Base-by-base conservation (phyloP, 1,140 invertebrate genomes). In the Trichoplusia ni region DNA sequence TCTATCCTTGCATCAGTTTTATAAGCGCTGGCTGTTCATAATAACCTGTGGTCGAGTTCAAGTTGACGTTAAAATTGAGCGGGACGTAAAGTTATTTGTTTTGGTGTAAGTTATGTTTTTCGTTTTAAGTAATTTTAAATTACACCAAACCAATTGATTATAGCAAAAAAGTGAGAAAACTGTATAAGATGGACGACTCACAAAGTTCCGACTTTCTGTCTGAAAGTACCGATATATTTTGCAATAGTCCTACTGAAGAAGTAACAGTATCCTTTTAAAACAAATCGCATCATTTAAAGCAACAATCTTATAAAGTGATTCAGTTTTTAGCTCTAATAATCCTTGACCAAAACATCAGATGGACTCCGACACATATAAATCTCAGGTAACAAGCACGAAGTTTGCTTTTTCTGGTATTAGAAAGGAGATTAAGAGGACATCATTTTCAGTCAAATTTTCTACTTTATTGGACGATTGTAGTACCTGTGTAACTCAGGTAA, bases 401-500 rank as follows among this genome's bases (percentile, higher is more conserved):
- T 42, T 46, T 40, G 31, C 69, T n/a, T 51, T 67, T 16, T 27
- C 19, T 19, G 51, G 3, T 27, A 27, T 59, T 19, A 13, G 9
- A 11, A 58, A 51, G 29, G 64, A 49, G 46, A 53, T 62, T 54
- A 69, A 58, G 4, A 72, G 60, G 19, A 27, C 60, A 2, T 46
- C 54, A 0, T 68, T 73, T 72, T 27, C 44, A 19, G 16, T 47
- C 31, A 40, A 72, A 8, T 82, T 81, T 42, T 44, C 63, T n/a
- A 60, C 49, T 53, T 49, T 77, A 9, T 56, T 88, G 33, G 59
- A 73, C 38, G 78, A 88, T 44, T 82, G 79, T 63, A 38, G 54
- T 19, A 37, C 14, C 27, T 88, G 81, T 69, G 66, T 84, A 44
- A 56, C 65, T 37, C 74, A 82, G 73, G 85, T 86, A 65, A 69